phyloP scores from a whole-genome alignment of 2,888 invertebrate genomes.

The Amphipoea oculea region DNA sequence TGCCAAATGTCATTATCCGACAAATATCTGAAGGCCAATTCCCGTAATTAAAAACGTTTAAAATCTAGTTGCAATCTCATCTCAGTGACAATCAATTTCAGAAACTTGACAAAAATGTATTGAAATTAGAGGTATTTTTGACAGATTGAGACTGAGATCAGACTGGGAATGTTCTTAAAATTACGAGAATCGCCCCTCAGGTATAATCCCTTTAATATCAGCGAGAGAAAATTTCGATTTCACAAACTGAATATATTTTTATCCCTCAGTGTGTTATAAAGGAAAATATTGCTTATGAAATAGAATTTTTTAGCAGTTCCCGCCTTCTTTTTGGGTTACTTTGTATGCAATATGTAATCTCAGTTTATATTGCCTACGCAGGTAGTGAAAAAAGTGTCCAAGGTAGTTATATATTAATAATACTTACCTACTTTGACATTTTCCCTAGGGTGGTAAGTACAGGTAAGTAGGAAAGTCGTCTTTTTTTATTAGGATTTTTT shows the following conservation, averaged over 20 bases:
- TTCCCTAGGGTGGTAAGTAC: neutral
- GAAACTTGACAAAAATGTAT: too few species aligned
- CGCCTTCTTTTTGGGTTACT: constrained; percentile 28
- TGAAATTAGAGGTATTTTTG: too few species aligned
- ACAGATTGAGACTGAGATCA: too few species aligned
- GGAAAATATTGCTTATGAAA: constrained; percentile 49
- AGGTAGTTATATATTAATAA: constrained; percentile 13
- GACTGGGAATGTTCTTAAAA: too few species aligned
- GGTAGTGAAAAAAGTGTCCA: constrained; percentile 11
- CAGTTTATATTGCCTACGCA: constrained; percentile 2
- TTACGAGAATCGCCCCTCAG: neutral
- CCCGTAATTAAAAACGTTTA: too few species aligned
- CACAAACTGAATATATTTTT: constrained; percentile 49
- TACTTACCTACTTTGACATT: neutral
- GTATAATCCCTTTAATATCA: constrained; percentile 42
- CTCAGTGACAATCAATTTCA: too few species aligned
- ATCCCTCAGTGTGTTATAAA: constrained; percentile 45
- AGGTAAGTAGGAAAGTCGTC: neutral
- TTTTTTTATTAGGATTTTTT: too few species aligned
- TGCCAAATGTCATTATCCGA: constrained; percentile 60
- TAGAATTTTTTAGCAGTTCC: constrained; percentile 56
- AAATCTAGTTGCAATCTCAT: too few species aligned
- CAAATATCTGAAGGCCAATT: too few species aligned
- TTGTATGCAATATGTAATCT: constrained; percentile 12
- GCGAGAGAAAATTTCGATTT: constrained; percentile 51